These are phyloP conservation scores for Aplodontia rufa DNA, from an alignment of 2,113 vertebrate genomes.

Conservation along the genomic window DNA sequence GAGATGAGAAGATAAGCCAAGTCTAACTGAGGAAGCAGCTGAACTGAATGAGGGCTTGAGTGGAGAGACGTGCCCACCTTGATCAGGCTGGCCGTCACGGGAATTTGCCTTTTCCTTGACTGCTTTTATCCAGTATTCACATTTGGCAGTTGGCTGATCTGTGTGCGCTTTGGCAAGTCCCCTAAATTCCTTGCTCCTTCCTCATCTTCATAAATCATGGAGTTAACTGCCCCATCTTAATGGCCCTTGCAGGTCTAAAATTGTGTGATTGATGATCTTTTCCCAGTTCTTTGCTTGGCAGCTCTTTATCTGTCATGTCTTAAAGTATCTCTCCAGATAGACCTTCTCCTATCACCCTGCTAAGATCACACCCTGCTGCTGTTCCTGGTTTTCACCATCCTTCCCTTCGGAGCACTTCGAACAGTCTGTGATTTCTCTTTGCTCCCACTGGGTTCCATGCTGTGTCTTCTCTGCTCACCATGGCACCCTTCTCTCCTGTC, in stretches of 20 bases:
- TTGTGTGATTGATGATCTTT: neutral
- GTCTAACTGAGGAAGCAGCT: neutral
- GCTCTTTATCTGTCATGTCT: neutral
- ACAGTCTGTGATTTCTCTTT: neutral
- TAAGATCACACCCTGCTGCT: fast-evolving
- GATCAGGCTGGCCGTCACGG: neutral
- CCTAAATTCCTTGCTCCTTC: neutral
- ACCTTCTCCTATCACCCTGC: too few relatives aligned
- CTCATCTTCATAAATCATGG: neutral
- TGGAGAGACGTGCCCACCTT: neutral
- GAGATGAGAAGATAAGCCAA: neutral
- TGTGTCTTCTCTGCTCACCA: neutral
- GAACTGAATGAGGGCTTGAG: neutral
- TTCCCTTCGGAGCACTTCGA: neutral
- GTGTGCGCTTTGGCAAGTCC: neutral
- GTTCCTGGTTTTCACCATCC: neutral
- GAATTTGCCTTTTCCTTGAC: neutral
- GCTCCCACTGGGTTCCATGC: neutral
- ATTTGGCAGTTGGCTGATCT: neutral
- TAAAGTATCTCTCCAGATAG: neutral
- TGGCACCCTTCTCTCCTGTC: neutral
- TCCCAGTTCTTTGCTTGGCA: neutral
- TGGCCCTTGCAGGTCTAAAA: neutral
- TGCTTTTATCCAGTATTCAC: neutral
- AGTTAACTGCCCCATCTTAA: neutral